Evolutionary conservation across 2,888 invertebrate species (phyloP).

Genomic region (Microchrysa polita): DNA sequence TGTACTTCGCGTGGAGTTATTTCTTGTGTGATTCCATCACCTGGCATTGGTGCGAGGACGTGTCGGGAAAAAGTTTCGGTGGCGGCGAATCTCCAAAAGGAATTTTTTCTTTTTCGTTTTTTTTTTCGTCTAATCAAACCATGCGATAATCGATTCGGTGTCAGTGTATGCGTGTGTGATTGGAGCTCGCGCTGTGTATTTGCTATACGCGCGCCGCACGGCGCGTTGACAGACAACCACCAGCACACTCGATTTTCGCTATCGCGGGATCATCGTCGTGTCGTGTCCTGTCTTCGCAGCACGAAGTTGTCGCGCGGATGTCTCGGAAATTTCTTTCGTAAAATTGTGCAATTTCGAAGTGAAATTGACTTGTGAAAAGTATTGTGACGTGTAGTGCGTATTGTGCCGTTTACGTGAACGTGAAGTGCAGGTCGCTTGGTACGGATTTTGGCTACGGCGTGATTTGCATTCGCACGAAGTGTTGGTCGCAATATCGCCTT

Average conservation of each 20-base stretch:
- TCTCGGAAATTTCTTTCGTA: not conserved
- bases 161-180: slow-evolving; percentile 42
- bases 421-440: slow-evolving; percentile 19
- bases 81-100: slow-evolving; percentile 31
- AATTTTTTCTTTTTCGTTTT: slow-evolving; percentile 35
- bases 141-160: slow-evolving; percentile 54
- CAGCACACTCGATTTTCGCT: slow-evolving; percentile 23
- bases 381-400: slow-evolving; percentile 7
- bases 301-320: not conserved
- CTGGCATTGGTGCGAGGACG: not conserved
- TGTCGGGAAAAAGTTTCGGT: slow-evolving; percentile 13
- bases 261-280: not conserved
- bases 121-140: slow-evolving; percentile 51
- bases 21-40: slow-evolving; percentile 7
- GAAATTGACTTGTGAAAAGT: slow-evolving; percentile 1
- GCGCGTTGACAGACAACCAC: slow-evolving; percentile 55
- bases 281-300: slow-evolving; percentile 25
- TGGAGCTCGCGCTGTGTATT: slow-evolving; percentile 22
- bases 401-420: slow-evolving; percentile 15
- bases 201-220: slow-evolving; percentile 48
- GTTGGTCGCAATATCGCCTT: not conserved
- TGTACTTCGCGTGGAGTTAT: not conserved
- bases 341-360: not conserved
- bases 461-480: slow-evolving; percentile 45
- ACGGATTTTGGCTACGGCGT: slow-evolving; percentile 36